Conservation (phyloP, 1,140 invertebrate genomes). For the Zophobas morio region DNA sequence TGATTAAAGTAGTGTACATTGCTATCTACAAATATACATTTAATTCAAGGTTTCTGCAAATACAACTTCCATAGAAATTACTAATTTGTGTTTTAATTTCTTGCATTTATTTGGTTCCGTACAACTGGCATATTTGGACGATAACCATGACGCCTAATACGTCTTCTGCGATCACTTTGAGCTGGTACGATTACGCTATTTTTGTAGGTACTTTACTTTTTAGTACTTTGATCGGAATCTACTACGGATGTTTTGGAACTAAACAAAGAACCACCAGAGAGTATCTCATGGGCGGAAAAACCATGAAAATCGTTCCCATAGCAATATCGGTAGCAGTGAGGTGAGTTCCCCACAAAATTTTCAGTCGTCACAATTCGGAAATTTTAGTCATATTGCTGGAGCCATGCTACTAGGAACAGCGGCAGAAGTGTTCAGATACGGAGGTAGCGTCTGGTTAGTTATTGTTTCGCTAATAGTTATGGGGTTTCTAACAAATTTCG, state of each 20-base stretch:
- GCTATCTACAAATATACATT: no score
- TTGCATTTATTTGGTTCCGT: no score
- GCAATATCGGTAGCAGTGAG: constrained; percentile 73
- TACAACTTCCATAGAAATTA: no score
- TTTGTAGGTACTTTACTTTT: constrained; percentile 71
- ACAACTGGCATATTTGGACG: no score
- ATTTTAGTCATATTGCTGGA: constrained; percentile 81
- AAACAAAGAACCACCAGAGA: constrained; percentile 72
- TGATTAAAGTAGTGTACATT: no score
- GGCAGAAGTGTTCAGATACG: constrained; percentile 83
- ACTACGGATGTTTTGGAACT: constrained; percentile 73
- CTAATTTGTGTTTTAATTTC: no score
- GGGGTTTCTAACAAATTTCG: constrained; percentile 57
- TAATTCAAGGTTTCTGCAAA: no score
- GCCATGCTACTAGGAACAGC: constrained; percentile 84
- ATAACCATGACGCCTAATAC: no score
- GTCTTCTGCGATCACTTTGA: no score
- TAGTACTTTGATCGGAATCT: constrained; percentile 75
- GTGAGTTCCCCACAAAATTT: constrained; percentile 51
- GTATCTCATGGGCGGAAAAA: constrained; percentile 75
- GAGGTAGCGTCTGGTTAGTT: constrained; percentile 75
- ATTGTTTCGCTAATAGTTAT: neutral
- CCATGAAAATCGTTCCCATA: constrained; percentile 73
- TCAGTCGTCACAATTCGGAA: neutral
- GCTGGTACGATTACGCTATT: constrained; percentile 69